Conservation (phyloP, 2,888 invertebrate species). For the Eurois occulta region DNA sequence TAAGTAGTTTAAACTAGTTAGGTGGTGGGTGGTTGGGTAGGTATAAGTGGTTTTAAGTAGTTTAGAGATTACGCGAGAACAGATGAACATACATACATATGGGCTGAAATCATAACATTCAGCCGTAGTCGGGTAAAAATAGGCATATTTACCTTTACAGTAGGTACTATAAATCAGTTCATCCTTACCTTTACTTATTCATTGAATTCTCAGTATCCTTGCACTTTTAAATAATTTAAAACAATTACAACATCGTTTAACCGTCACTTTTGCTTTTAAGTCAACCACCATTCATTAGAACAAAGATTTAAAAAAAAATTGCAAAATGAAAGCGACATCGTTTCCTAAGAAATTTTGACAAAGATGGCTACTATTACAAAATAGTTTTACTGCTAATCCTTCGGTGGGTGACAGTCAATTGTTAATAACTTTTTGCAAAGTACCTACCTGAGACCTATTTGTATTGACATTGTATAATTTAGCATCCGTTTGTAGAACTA, state of each 20-base stretch:
- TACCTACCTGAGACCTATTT: slow-evolving; percentile 1
- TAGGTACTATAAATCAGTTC: not conserved
- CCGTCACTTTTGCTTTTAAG: not conserved
- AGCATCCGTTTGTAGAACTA: not conserved
- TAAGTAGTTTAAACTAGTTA: no score
- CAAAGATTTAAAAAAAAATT: not conserved
- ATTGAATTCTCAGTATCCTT: slow-evolving; percentile 7
- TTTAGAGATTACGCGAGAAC: not conserved
- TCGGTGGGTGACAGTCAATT: not conserved
- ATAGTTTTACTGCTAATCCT: slow-evolving; percentile 1
- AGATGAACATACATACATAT: not conserved
- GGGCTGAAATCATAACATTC: not conserved
- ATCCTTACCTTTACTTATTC: not conserved
- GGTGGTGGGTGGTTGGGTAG: no score
- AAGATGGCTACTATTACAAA: not conserved
- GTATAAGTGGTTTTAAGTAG: no score
- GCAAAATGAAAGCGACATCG: not conserved
- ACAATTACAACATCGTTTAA: not conserved
- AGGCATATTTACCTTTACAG: not conserved
- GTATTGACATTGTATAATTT: not conserved
- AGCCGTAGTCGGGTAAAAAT: not conserved
- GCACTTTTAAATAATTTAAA: slow-evolving; percentile 13
- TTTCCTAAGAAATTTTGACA: slow-evolving; percentile 11
- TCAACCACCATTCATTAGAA: slow-evolving; percentile 8
- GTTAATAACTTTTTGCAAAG: not conserved